Conservation (phyloP, 2,888 invertebrate genomes). For the Blastobasis lacticolella region DNA sequence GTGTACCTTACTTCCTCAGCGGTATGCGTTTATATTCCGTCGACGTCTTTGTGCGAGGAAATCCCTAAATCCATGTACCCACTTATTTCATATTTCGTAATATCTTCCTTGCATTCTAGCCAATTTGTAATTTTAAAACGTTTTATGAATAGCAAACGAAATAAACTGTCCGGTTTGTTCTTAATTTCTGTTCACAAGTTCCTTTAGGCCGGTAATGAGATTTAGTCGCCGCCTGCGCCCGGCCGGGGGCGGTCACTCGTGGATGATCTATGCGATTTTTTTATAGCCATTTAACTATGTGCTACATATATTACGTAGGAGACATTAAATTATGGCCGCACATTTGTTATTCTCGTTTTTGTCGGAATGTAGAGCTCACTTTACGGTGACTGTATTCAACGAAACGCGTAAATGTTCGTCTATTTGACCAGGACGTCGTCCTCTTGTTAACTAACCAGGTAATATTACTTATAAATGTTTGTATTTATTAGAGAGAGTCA, state of each 20-base stretch:
- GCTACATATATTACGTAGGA: constrained; percentile 39
- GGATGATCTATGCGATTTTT: constrained; percentile 54
- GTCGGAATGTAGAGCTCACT: too few relatives aligned
- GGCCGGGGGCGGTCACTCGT: constrained; percentile 46
- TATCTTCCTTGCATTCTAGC: too few relatives aligned
- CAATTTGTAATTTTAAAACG: too few relatives aligned
- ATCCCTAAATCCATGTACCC: constrained; percentile 15
- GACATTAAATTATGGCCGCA: constrained; percentile 28
- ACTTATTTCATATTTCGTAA: too few relatives aligned
- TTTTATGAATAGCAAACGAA: too few relatives aligned
- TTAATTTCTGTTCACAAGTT: constrained; percentile 3
- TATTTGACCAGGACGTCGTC: too few relatives aligned
- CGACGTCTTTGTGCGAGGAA: constrained; percentile 25
- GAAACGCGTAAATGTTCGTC: too few relatives aligned
- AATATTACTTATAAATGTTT: too few relatives aligned
- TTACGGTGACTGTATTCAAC: too few relatives aligned
- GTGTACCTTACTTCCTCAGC: background rate
- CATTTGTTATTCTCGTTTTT: constrained; percentile 16
- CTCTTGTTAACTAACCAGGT: too few relatives aligned
- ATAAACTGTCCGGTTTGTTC: background rate
- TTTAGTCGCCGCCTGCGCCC: constrained; percentile 32
- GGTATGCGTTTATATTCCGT: constrained; percentile 24
- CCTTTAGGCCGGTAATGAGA: constrained; percentile 34
- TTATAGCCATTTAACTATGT: constrained; percentile 48
- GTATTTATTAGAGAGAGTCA: too few relatives aligned